A percentile compares a stretch with the other conserved stretches of the same genome.
Evolutionary conservation across 2,888 invertebrate species (phyloP).

Genomic region (Rhingia campestris): DNA sequence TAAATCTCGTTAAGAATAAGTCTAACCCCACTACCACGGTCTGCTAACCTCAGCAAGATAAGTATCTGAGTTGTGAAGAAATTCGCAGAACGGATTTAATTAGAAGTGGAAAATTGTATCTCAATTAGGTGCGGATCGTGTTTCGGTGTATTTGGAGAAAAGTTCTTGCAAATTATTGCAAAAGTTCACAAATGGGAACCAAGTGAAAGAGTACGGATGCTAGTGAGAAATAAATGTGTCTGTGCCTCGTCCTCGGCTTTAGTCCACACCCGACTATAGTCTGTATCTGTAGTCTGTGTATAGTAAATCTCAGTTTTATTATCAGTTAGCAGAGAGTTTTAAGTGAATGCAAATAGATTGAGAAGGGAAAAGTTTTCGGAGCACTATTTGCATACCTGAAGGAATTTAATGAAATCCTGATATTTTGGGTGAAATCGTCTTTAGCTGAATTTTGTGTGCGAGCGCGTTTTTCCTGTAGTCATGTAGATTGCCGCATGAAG

Average conservation of each 20-base stretch:
- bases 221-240: neutral
- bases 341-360: conserved; percentile 62
- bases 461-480: conserved; percentile 3
- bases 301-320: conserved; percentile 47
- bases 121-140: conserved; percentile 60
- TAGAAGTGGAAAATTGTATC: conserved; percentile 67
- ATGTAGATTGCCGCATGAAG: neutral
- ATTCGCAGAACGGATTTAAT: conserved; percentile 48
- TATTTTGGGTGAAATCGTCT: conserved; percentile 15
- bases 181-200: neutral
- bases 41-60: too few relatives aligned
- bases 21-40: too few relatives aligned
- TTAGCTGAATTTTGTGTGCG: neutral
- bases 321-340: conserved; percentile 55
- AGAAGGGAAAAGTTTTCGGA: conserved; percentile 36
- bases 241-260: neutral
- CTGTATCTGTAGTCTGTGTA: neutral
- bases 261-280: too few relatives aligned
- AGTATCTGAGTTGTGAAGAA: neutral
- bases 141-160: conserved; percentile 49
- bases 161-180: conserved; percentile 16
- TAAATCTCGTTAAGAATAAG: too few relatives aligned
- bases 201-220: neutral
- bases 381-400: conserved; percentile 54
- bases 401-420: conserved; percentile 28